Evolutionary conservation across 2,888 invertebrate species (phyloP).

Genomic region (Boloria euphrosyne): DNA sequence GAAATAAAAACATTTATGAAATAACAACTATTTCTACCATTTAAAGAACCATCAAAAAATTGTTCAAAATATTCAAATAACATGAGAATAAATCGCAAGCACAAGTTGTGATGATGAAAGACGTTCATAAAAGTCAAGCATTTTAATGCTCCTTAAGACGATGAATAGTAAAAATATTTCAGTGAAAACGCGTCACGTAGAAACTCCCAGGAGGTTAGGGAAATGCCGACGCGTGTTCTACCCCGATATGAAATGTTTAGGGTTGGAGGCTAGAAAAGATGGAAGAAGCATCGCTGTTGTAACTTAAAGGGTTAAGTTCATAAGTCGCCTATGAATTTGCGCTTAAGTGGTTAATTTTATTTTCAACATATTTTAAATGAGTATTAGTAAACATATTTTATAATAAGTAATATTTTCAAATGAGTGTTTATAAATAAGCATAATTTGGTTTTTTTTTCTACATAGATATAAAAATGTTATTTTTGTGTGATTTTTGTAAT

Average conservation of each 20-base stretch:
- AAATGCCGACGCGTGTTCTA: constrained; percentile 69
- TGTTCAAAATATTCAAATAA: neutral
- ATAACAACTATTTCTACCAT: neutral
- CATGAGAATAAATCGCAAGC: constrained; percentile 27
- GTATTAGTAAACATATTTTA: too few species aligned
- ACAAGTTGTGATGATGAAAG: constrained; percentile 29
- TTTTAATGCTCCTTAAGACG: constrained; percentile 68
- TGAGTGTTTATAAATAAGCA: too few species aligned
- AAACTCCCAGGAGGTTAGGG: constrained; percentile 60
- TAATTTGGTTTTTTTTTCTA: too few species aligned
- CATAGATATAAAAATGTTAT: too few species aligned
- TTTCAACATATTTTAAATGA: too few species aligned
- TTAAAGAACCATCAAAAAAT: neutral
- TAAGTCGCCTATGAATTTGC: too few species aligned
- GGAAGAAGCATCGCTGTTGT: constrained; percentile 27
- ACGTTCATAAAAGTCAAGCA: constrained; percentile 47
- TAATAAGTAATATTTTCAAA: too few species aligned
- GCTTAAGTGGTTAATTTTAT: too few species aligned
- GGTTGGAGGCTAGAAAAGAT: constrained; percentile 40
- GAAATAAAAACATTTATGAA: too few species aligned
- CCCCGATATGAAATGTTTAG: constrained; percentile 71
- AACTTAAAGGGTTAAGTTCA: too few species aligned
- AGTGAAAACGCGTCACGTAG: constrained; percentile 71
- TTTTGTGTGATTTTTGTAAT: too few species aligned
- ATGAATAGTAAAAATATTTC: constrained; percentile 78